Evolutionary conservation across 2,113 vertebrate genomes (phyloP), one percentile per base, ranked within the genome.

Genomic region (Panthera uncia): DNA sequence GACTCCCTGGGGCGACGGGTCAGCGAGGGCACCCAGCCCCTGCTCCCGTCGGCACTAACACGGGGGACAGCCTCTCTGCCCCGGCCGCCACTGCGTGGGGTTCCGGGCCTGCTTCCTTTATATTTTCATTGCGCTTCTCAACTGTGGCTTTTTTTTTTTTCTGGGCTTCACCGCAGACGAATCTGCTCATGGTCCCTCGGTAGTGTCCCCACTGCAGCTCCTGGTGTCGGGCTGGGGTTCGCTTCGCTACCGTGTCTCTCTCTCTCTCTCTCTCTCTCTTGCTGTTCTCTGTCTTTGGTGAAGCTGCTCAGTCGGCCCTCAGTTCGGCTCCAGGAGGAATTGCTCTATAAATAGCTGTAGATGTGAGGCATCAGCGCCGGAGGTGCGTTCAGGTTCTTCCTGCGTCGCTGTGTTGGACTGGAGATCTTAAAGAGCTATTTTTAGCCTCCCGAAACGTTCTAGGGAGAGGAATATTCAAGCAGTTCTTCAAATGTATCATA

Each of bases 11-110:
- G 74, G 27, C 0, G 4, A 8, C 14, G 1, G 74, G 41, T 45
- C 41, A 1, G 74, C 4, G 3, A 78, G 74, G 41, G 41, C 27
- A 8, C 52, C 52, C 57, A 57, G 57, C 57, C 57, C 57, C 57
- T 9, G 21, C 57, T 9, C 57, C 57, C 2, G 21, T 19, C 57
- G 3, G 27, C 7, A 1, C 11, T 8, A 1, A 29, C 1, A 2
- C 14, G 6, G 27, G 16, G 27, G 7, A 9, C 6, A 1, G 71
- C 21, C 21, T 25, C 73, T 45, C 73, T 27, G 38, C 27, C 73
- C 38, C 41, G 38, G 73, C 36, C 0, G 41, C 41, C 45, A 14
- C 6, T 15, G 3, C 23, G 12, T 0, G 38, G 38, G 73, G 21
- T 27, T 27, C 25, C 48, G 5, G 71, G 74, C 1, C 74, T 9